Percentiles rank a stretch among this genome's conserved stretches.
phyloP scores from a whole-genome alignment of 2,113 vertebrate species.

The Ivindomyrus marchei region DNA sequence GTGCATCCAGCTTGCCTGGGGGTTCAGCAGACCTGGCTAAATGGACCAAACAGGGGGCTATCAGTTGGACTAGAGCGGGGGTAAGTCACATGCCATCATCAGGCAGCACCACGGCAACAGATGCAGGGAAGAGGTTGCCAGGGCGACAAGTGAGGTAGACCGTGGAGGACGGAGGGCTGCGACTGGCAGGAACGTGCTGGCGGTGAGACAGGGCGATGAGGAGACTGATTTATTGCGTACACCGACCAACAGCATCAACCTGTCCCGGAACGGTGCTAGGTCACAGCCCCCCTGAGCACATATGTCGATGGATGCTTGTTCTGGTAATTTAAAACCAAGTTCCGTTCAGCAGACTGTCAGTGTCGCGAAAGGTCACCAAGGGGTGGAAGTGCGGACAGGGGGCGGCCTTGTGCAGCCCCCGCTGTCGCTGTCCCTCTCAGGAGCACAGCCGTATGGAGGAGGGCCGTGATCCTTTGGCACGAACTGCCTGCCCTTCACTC shows the following conservation, averaged over 20 bases:
- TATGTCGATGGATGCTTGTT: neutral
- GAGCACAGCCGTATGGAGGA: neutral
- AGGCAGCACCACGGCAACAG: neutral
- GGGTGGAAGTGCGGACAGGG: neutral
- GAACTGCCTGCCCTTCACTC: neutral
- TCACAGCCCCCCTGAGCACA: neutral
- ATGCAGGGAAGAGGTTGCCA: neutral
- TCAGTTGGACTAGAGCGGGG: neutral
- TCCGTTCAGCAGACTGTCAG: neutral
- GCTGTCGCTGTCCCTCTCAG: too few relatives aligned
- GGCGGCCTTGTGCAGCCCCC: neutral
- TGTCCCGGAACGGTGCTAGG: too few relatives aligned
- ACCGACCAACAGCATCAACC: neutral
- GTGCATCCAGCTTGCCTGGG: neutral
- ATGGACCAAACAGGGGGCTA: neutral
- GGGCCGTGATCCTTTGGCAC: too few relatives aligned
- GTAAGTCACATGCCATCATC: neutral
- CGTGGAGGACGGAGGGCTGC: neutral
- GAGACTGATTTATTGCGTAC: neutral
- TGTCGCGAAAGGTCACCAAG: neutral
- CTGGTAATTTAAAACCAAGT: neutral
- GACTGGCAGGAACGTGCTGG: neutral
- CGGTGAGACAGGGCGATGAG: neutral
- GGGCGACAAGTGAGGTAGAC: neutral
- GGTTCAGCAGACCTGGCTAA: neutral